These are phyloP conservation scores for Scelioninae gen. 1 DNA, from an alignment of 2,888 invertebrate genomes.

Conservation along the genomic window DNA sequence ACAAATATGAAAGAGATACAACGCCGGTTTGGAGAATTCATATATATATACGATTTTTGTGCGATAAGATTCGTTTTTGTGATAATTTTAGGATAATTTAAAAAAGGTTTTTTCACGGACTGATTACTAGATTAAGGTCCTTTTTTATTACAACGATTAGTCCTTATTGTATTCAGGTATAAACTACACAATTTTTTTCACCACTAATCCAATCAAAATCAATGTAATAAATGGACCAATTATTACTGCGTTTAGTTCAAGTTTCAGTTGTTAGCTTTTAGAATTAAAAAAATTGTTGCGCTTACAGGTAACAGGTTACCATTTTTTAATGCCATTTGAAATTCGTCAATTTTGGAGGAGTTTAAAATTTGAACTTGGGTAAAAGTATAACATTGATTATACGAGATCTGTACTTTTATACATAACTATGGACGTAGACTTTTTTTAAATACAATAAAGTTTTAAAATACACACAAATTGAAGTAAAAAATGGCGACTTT, in stretches of 20 bases:
- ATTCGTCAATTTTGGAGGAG: background rate
- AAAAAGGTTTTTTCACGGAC: slow-evolving; percentile 12
- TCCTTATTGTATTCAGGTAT: background rate
- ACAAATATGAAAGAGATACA: too few relatives aligned
- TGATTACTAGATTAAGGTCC: slow-evolving; percentile 29
- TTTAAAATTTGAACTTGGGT: too few relatives aligned
- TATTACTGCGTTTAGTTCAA: slow-evolving; percentile 1
- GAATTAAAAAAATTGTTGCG: background rate
- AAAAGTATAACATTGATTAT: too few relatives aligned
- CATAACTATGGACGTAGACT: too few relatives aligned
- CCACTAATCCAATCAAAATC: background rate
- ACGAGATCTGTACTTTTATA: too few relatives aligned
- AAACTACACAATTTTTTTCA: background rate
- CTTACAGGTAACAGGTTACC: slow-evolving; percentile 3
- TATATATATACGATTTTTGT: background rate
- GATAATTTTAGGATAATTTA: slow-evolving; percentile 12
- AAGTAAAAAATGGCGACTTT: slow-evolving; percentile 1
- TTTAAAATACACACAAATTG: too few relatives aligned
- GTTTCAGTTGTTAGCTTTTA: background rate
- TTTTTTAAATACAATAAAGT: too few relatives aligned
- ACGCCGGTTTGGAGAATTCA: background rate
- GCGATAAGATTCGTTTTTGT: slow-evolving; percentile 12
- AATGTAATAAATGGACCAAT: slow-evolving; percentile 12
- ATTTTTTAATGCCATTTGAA: background rate
- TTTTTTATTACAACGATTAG: slow-evolving; percentile 26